These are phyloP conservation scores for Cepaea nemoralis DNA, from an alignment of 1,140 invertebrate species.

Conservation along the genomic window DNA sequence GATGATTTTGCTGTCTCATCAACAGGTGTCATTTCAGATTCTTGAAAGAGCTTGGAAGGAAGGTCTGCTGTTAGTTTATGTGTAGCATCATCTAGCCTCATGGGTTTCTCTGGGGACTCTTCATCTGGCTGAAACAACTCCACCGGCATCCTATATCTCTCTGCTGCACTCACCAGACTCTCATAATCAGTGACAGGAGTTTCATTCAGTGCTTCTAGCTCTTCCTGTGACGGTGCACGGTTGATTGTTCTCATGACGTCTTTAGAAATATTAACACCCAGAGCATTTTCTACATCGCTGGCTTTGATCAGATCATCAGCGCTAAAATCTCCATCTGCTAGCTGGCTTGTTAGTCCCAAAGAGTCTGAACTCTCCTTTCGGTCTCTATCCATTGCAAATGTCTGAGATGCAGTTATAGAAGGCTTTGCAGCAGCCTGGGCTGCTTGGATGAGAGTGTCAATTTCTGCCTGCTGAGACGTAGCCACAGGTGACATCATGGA, in stretches of 20 bases:
- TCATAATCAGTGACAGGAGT: constrained; percentile 24
- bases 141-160: constrained; percentile 36
- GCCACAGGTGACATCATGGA: neutral
- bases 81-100: neutral
- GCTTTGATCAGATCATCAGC: neutral
- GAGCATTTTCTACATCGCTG: neutral
- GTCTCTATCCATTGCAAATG: neutral
- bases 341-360: neutral
- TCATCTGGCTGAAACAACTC: constrained; percentile 42
- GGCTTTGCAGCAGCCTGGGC: constrained; percentile 29
- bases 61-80: constrained; percentile 21
- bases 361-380: neutral
- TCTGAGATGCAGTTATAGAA: neutral
- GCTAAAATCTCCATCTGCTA: neutral
- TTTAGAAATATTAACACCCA: neutral
- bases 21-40: constrained; percentile 21
- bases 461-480: constrained; percentile 1
- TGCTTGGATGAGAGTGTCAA: constrained; percentile 33
- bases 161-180: constrained; percentile 35
- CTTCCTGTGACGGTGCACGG: neutral
- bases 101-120: constrained; percentile 27
- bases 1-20: neutral
- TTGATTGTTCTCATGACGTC: neutral
- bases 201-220: neutral
- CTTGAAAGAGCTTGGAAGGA: constrained; percentile 24